Evolutionary conservation across 2,113 vertebrate species (phyloP).

Genomic region (Solea senegalensis): DNA sequence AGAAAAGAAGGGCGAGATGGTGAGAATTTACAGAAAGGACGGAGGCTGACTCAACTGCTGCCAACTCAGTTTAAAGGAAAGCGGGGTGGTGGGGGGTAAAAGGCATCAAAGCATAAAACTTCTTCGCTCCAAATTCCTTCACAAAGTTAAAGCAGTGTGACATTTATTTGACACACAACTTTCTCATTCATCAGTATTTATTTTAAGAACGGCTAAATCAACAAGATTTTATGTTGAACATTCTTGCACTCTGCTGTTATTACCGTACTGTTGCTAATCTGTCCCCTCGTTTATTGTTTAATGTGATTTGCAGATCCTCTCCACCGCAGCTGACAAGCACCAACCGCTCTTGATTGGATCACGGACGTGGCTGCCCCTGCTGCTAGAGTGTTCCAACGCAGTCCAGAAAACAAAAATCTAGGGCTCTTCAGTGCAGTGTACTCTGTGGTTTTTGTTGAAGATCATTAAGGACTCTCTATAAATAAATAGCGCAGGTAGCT

Average conservation of each 20-base stretch:
- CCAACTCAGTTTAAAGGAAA: neutral
- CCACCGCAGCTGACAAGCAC: slow-evolving; percentile 71
- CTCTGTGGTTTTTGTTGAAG: slow-evolving; percentile 51
- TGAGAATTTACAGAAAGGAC: neutral
- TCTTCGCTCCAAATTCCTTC: neutral
- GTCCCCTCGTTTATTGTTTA: slow-evolving; percentile 48
- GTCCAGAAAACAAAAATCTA: slow-evolving; percentile 67
- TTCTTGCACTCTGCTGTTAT: slow-evolving; percentile 19
- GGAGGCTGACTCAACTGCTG: too few relatives aligned
- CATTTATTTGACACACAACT: neutral
- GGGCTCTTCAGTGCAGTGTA: slow-evolving; percentile 69
- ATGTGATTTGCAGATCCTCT: slow-evolving; percentile 65
- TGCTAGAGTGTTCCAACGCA: slow-evolving; percentile 62
- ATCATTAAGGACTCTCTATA: slow-evolving; percentile 71
- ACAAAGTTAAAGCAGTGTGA: neutral
- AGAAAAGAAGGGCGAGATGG: neutral
- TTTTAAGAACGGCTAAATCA: neutral
- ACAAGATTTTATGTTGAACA: neutral
- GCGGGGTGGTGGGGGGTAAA: too few relatives aligned
- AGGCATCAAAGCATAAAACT: too few relatives aligned
- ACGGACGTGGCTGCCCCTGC: slow-evolving; percentile 60
- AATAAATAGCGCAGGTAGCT: slow-evolving; percentile 67
- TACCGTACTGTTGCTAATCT: slow-evolving; percentile 16
- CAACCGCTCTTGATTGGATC: slow-evolving; percentile 66
- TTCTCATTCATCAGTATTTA: neutral